Base-by-base conservation (phyloP, 1,140 invertebrate genomes). In the Gonatopus flavifemur region DNA sequence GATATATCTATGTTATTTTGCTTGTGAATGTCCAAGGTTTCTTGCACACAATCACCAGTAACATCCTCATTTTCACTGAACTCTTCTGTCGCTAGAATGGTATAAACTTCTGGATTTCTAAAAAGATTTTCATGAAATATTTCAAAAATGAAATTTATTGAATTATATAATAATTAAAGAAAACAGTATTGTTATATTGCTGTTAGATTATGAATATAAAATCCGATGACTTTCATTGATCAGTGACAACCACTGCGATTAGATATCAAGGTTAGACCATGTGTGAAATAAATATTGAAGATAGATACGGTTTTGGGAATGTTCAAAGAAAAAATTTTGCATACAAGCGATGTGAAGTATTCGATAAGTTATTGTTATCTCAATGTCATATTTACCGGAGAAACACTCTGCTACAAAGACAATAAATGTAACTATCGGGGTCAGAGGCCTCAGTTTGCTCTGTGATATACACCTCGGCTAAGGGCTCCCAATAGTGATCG, bases 381-480 rank as follows among this genome's bases (percentile, higher is more conserved):
- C 13, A 21, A 28, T 38, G 21, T n/a, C 30, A 21, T 39, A 65
- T 49, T 66, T 63, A 74, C 73, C 71, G 57, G 28, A 73, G 57
- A 37, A 72, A 73, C 32, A 74, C 61, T 53, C 73, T 62, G 55
- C 69, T 76, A 55, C 72, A 76, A 21, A 73, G 64, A 54, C 73
- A 74, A 53, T 71, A 74, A 62, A 71, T 71, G 50, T 74, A 70
- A 60, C 57, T 57, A 40, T 73, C 62, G 24, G 69, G 50, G 32
- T 69, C 56, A 35, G 55, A 33, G 52, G 52, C 32, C 22, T 70
- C 59, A 9, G 52, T 43, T 36, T 70, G 62, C 40, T 74, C 58
- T 25, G 67, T 57, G 33, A 76, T 72, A 48, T 72, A 76, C 51
- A 76, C 67, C 51, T 76, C 68, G 5, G 73, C 73, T 46, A 76